Evolutionary conservation across 2,797 vertebrate genomes (phyloP).

Genomic region (Botia kubotai): DNA sequence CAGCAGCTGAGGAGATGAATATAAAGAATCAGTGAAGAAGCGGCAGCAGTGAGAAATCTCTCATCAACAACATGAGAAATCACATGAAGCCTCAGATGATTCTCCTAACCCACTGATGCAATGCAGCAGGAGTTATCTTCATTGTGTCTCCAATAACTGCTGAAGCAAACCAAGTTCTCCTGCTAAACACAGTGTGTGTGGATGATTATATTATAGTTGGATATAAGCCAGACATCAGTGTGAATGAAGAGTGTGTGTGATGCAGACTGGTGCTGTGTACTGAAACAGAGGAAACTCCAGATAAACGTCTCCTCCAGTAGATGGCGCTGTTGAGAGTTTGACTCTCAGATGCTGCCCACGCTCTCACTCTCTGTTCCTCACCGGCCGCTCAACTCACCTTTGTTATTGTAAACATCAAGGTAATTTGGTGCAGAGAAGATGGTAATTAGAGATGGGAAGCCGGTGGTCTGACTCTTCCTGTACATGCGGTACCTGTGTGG

Average conservation of each 20-base stretch:
- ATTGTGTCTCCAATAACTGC: conserved; percentile 5
- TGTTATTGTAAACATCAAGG: conserved; percentile 99
- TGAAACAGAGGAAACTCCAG: background rate
- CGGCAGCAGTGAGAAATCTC: background rate
- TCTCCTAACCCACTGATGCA: conserved; percentile 5
- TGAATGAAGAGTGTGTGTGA: background rate
- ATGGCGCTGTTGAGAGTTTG: conserved; percentile 68
- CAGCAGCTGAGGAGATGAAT: conserved; percentile 78
- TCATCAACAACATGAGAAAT: conserved; percentile 34
- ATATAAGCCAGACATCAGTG: background rate
- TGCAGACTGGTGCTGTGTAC: background rate
- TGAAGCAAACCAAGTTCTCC: background rate
- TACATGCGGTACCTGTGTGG: conserved; percentile 94
- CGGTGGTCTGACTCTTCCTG: conserved; percentile 99
- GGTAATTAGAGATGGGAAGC: conserved; percentile 97
- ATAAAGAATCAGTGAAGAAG: conserved; percentile 20
- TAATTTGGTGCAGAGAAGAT: conserved; percentile 99
- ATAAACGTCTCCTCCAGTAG: conserved; percentile 68
- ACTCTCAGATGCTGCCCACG: conserved; percentile 75
- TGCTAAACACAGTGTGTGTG: background rate
- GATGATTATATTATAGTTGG: background rate
- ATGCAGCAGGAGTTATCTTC: background rate
- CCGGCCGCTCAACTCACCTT: conserved; percentile 82
- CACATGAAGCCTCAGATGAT: conserved; percentile 23
- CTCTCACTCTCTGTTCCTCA: conserved; percentile 56